These are phyloP conservation scores for Xiphophorus couchianus DNA, from an alignment of 2,113 vertebrate species.

Conservation along the genomic window DNA sequence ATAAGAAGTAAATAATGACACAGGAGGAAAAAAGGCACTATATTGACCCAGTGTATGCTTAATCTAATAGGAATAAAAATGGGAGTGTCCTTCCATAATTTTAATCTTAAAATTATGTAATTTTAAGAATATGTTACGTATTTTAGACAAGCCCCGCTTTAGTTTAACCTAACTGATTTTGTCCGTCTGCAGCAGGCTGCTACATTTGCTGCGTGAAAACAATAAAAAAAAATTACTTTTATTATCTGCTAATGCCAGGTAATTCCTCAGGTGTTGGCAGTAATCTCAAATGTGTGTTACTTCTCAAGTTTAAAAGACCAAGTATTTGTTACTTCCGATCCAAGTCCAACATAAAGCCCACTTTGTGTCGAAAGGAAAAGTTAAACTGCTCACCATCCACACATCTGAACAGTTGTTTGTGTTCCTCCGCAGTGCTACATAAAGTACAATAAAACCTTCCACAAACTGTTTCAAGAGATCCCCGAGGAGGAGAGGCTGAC, in stretches of 20 bases:
- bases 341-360: not conserved
- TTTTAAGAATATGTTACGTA: not conserved
- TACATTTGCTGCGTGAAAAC: not conserved
- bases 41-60: not conserved
- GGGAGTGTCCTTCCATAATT: too few species aligned
- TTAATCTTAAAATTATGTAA: too few species aligned
- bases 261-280: not conserved
- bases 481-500: slow-evolving; percentile 69
- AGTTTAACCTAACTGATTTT: not conserved
- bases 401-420: not conserved
- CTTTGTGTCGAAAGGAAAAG: not conserved
- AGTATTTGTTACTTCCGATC: not conserved
- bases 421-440: slow-evolving; percentile 57
- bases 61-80: not conserved
- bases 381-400: not conserved
- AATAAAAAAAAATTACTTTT: not conserved
- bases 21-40: not conserved
- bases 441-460: slow-evolving; percentile 76
- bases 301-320: not conserved
- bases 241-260: not conserved
- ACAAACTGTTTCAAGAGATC: slow-evolving; percentile 81
- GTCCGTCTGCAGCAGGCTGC: not conserved
- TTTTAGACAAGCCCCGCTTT: not conserved
- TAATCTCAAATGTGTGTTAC: not conserved
- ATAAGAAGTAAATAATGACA: not conserved